phyloP scores from a whole-genome alignment of 2,113 vertebrate species.

The Cyrtonyx montezumae region DNA sequence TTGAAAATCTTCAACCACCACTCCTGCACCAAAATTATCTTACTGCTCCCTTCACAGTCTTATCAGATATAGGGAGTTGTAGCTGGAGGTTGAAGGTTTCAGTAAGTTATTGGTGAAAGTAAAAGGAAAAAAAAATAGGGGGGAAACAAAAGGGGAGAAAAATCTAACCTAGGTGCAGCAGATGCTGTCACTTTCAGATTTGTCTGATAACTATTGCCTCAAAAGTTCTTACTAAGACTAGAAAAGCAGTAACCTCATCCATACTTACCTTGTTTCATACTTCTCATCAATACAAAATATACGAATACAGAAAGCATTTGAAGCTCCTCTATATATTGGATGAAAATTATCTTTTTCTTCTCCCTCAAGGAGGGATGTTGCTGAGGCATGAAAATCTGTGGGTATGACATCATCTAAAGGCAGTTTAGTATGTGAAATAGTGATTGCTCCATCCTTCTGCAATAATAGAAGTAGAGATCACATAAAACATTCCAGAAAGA shows the following conservation, averaged over 20 bases:
- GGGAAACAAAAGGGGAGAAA: neutral
- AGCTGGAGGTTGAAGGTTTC: neutral
- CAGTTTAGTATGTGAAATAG: neutral
- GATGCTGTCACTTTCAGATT: neutral
- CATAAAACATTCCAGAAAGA: neutral
- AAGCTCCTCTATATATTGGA: conserved; percentile 45
- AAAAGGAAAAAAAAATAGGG: neutral
- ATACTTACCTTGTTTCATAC: conserved; percentile 83
- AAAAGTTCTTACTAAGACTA: neutral
- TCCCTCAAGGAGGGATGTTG: neutral
- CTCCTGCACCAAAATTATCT: neutral
- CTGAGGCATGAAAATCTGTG: neutral
- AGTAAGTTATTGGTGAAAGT: neutral
- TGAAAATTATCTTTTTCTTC: neutral
- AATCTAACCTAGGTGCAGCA: neutral
- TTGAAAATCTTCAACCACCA: neutral
- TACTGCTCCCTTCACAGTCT: neutral
- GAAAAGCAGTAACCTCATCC: neutral
- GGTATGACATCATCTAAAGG: neutral
- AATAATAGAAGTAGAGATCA: neutral
- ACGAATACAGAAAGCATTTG: conserved; percentile 83
- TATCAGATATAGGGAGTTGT: neutral
- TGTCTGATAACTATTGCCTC: neutral
- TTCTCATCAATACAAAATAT: conserved; percentile 85
- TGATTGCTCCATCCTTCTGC: neutral